Percentiles rank a stretch among this genome's conserved stretches.
These are phyloP conservation scores for Halictus ligatus DNA, from an alignment of 2,888 invertebrate species.

Conservation along the genomic window DNA sequence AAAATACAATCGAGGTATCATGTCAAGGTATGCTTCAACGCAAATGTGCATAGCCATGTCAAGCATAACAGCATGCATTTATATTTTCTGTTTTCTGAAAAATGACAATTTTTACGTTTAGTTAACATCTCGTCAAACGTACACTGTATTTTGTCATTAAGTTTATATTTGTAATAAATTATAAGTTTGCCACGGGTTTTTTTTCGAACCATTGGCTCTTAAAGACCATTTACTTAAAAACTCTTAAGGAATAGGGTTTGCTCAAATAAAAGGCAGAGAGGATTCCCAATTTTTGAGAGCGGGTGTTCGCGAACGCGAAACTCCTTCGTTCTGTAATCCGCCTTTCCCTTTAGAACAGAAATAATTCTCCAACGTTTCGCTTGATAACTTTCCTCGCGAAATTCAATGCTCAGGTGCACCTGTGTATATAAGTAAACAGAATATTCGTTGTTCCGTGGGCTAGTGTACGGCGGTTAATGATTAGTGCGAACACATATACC, in stretches of 20 bases:
- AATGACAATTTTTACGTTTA: too few species aligned
- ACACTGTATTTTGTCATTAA: too few species aligned
- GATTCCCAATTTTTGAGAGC: constrained; percentile 19
- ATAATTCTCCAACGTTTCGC: constrained; percentile 44
- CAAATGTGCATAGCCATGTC: too few species aligned
- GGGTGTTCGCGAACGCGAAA: constrained; percentile 12
- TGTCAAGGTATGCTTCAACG: constrained; percentile 17
- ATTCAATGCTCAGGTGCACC: neutral
- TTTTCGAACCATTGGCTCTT: too few species aligned
- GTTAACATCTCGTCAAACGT: too few species aligned
- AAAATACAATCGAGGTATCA: constrained; percentile 34
- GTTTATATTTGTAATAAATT: too few species aligned
- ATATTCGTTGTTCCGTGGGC: constrained; percentile 9
- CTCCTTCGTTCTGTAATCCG: constrained; percentile 18
- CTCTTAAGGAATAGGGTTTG: neutral
- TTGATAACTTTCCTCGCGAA: constrained; percentile 22
- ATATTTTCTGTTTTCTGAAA: too few species aligned
- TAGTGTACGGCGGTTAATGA: constrained; percentile 38
- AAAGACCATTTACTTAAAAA: neutral
- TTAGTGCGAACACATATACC: constrained; percentile 54
- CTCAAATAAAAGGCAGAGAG: neutral
- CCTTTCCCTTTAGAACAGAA: constrained; percentile 11
- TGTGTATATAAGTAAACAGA: constrained; percentile 25
- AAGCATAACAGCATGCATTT: too few species aligned
- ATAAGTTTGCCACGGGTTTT: too few species aligned